Evolutionary conservation across 2,888 invertebrate genomes (phyloP).

Genomic region (Rosalia funebris): DNA sequence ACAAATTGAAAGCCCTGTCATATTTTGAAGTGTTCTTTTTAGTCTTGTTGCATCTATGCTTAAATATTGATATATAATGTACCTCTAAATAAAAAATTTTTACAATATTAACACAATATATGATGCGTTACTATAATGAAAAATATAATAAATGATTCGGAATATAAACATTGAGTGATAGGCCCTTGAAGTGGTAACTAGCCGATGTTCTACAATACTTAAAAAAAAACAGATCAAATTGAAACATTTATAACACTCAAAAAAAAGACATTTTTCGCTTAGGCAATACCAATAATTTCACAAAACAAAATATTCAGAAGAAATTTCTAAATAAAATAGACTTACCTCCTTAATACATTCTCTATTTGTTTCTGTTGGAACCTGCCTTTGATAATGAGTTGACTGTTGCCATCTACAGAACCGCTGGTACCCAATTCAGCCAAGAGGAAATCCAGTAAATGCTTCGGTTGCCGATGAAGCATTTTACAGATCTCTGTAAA

Average conservation of each 20-base stretch:
- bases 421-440: slow-evolving; percentile 99
- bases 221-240: neutral
- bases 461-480: slow-evolving; percentile 93
- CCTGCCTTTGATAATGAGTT: slow-evolving; percentile 97
- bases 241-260: neutral
- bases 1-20: no score
- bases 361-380: slow-evolving; percentile 99
- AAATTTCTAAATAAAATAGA: neutral
- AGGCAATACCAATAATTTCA: no score
- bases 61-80: no score
- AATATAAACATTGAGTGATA: no score
- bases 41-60: no score
- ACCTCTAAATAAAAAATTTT: no score
- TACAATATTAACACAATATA: no score
- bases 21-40: no score
- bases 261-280: neutral
- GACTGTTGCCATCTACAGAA: slow-evolving; percentile 98
- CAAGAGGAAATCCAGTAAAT: slow-evolving; percentile 95
- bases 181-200: no score
- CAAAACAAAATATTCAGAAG: neutral
- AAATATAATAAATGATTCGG: no score
- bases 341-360: slow-evolving; percentile 89
- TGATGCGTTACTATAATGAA: no score
- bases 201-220: no score
- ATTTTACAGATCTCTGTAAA: slow-evolving; percentile 95